Evolutionary conservation across 2,797 vertebrate genomes (phyloP).

Genomic region (Falco peregrinus): DNA sequence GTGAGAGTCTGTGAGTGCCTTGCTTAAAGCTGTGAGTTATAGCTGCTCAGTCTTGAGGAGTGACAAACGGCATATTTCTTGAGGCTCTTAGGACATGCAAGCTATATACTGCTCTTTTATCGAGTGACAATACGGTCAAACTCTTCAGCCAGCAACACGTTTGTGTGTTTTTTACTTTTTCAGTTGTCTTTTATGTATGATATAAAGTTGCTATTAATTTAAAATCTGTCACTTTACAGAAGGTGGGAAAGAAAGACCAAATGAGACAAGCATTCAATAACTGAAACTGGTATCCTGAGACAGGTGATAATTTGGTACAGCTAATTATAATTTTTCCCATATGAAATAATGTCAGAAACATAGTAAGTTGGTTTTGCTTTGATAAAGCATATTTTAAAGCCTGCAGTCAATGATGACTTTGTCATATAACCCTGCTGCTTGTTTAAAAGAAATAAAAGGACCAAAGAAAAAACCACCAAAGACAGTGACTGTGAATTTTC

Average conservation of each 20-base stretch:
- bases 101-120: neutral
- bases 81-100: neutral
- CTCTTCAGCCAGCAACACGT: slow-evolving; percentile 15
- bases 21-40: slow-evolving; percentile 53
- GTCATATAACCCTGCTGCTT: neutral
- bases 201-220: slow-evolving; percentile 71
- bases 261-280: slow-evolving; percentile 29
- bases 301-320: slow-evolving; percentile 67
- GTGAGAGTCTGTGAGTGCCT: slow-evolving; percentile 6
- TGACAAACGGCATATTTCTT: slow-evolving; percentile 39
- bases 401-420: neutral
- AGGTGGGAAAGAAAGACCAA: slow-evolving; percentile 50
- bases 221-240: slow-evolving; percentile 68
- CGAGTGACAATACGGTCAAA: slow-evolving; percentile 45
- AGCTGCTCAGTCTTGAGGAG: neutral
- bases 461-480: neutral
- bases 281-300: slow-evolving; percentile 40
- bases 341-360: slow-evolving; percentile 48
- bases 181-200: slow-evolving; percentile 42
- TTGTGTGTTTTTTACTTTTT: slow-evolving; percentile 37
- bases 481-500: neutral
- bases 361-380: slow-evolving; percentile 49
- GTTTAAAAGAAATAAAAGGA: neutral
- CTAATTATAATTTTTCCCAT: slow-evolving; percentile 66
- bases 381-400: slow-evolving; percentile 32